Base-by-base conservation (phyloP, 2,888 invertebrate species). In the Nebria salina region DNA sequence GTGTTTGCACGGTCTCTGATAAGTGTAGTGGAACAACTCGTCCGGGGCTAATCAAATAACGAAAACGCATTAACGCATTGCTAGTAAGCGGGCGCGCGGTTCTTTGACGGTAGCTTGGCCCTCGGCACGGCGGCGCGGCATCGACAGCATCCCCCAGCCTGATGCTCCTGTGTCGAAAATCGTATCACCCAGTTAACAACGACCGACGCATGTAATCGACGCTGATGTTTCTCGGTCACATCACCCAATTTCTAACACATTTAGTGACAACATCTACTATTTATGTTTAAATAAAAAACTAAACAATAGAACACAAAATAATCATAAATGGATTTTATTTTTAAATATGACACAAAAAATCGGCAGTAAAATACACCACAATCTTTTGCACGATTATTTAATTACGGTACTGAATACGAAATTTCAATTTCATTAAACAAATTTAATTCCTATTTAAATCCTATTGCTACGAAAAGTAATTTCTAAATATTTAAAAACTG, bases 21-120 rank as follows among this genome's bases (percentile, higher is more conserved):
- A 81, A 81, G 76, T 81, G 81, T 81, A 81, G 76, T 81, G 81
- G 81, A 81, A 81, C 81, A 76, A 72, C 72, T 76, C 81, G 81
- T 72, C 73, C 81, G 68, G 76, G 73, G 73, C 76, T 84, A 84
- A 84, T 84, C 84, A 83, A 84, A 84, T 84, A 84, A 84, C 83
- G 82, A 83, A 83, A 84, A 84, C 81, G 83, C 84, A 84, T 84
- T 84, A 84, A 83, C 83, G 80, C 82, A 82, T 81, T 76, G 81
- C 81, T 81, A 76, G 64, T 64, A 43, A 72, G 41, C 73, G 73
- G 54, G 54, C 54, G 13, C 54, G 54, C 54, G 8, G 11, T 54
- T 54, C 54, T 54, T 54, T 54, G 54, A 54, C 54, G 54, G 54
- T 54, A 65, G 72, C 64, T 26, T 65, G 34, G 15, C 64, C 26